Conservation (phyloP, 2,797 vertebrate species). For the Ataeniobius toweri region DNA sequence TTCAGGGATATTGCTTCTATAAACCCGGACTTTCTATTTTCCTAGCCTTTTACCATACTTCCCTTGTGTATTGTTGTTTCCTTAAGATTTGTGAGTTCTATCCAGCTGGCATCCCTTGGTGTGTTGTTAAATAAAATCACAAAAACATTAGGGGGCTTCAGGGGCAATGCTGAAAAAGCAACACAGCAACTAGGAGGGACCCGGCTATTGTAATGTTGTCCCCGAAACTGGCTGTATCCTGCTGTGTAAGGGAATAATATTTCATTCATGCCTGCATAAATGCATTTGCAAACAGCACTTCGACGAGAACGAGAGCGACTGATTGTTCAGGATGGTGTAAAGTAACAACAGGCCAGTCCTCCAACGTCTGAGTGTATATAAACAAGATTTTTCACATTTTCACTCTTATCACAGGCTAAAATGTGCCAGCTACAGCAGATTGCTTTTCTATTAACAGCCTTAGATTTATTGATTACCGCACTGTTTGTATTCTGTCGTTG, state of each 20-base stretch:
- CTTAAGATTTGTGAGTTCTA: constrained; percentile 49
- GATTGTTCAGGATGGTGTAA: constrained; percentile 43
- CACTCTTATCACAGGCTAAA: constrained; percentile 42
- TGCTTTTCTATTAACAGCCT: constrained; percentile 44
- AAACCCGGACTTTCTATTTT: constrained; percentile 3
- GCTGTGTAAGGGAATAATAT: constrained; percentile 70
- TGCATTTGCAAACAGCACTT: constrained; percentile 63
- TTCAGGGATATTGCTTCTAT: constrained; percentile 4
- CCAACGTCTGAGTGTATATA: constrained; percentile 27
- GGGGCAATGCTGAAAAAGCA: constrained; percentile 48
- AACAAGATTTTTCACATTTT: constrained; percentile 38
- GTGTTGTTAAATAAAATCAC: constrained; percentile 65
- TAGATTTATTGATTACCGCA: constrained; percentile 56
- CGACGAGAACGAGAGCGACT: constrained; percentile 40
- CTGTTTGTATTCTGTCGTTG: constrained; percentile 43
- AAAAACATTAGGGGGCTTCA: constrained; percentile 45
- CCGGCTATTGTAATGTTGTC: constrained; percentile 53
- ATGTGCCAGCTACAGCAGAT: constrained; percentile 31
- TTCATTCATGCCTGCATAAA: constrained; percentile 69
- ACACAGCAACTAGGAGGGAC: constrained; percentile 43
- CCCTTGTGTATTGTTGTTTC: constrained; percentile 23
- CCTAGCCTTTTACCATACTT: constrained; percentile 10
- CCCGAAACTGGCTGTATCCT: constrained; percentile 52
- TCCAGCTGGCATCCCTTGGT: constrained; percentile 47
- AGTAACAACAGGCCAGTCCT: constrained; percentile 39